Evolutionary conservation across 1,140 invertebrate species (phyloP).

Genomic region (Acyrthosiphon pisum): DNA sequence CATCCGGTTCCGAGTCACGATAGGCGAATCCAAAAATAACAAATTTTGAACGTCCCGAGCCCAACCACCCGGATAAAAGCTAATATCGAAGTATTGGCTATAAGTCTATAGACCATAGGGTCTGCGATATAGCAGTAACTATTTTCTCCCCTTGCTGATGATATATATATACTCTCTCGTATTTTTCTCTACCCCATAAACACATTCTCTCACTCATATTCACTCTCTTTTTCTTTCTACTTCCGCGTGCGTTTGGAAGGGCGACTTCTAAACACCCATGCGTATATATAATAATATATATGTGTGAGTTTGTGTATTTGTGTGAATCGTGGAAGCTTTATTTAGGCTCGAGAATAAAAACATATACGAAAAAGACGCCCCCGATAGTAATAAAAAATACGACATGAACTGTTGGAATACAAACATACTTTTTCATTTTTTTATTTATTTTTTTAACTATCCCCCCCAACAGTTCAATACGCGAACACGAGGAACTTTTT

Average conservation of each 20-base stretch:
- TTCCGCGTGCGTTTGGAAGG: conserved; percentile 20
- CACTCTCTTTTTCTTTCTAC: not conserved
- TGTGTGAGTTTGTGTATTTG: not conserved
- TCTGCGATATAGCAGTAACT: not conserved
- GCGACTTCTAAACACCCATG: conserved; percentile 45
- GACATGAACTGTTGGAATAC: conserved; percentile 41
- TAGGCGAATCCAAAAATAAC: conserved; percentile 27
- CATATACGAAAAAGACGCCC: conserved; percentile 19
- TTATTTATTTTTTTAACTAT: not conserved
- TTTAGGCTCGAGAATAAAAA: conserved; percentile 35
- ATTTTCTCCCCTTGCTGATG: conserved; percentile 46
- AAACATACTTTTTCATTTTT: conserved; percentile 52
- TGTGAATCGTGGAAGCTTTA: conserved; percentile 52
- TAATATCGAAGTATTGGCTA: conserved; percentile 28
- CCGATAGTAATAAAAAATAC: conserved; percentile 50
- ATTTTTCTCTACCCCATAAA: not conserved
- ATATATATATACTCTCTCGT: not conserved
- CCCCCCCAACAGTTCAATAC: not conserved
- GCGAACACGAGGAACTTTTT: not conserved
- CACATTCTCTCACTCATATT: not conserved
- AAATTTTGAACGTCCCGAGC: not conserved
- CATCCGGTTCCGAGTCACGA: not conserved
- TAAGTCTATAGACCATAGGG: conserved; percentile 13
- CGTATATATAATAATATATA: not conserved
- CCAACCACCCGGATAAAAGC: conserved; percentile 1